Percentiles rank a stretch among this genome's conserved stretches.
Conservation (phyloP, 1,140 invertebrate genomes). For the Lamellibrachia luymesi region DNA sequence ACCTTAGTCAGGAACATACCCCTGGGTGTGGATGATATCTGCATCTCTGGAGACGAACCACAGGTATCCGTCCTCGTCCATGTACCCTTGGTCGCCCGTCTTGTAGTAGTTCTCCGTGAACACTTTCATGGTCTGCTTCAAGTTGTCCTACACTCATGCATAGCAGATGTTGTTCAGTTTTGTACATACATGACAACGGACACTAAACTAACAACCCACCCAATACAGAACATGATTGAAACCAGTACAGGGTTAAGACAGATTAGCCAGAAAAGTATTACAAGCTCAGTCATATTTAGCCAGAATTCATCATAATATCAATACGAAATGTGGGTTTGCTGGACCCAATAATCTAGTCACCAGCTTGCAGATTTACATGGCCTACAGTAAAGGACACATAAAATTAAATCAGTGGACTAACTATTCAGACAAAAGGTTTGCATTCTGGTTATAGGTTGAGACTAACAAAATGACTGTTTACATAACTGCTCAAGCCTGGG, state of each 20-base stretch:
- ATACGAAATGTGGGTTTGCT: no score
- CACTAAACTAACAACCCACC: background rate
- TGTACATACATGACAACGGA: background rate
- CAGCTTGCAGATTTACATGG: no score
- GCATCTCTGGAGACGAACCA: constrained; percentile 59
- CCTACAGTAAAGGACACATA: no score
- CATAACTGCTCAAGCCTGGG: background rate
- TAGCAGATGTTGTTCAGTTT: no score
- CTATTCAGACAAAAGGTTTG: background rate
- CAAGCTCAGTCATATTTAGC: no score
- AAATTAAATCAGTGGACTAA: background rate
- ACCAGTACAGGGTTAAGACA: no score
- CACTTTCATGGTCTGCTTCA: constrained; percentile 41
- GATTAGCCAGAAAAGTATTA: no score
- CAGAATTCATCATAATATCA: no score
- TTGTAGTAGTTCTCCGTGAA: constrained; percentile 57
- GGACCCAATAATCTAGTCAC: no score
- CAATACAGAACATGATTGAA: background rate
- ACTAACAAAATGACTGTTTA: background rate
- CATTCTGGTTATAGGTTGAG: background rate
- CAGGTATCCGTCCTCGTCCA: constrained; percentile 59
- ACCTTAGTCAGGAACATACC: constrained; percentile 40
- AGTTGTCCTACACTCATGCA: constrained; percentile 43
- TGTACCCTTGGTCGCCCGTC: constrained; percentile 57
- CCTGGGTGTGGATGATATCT: constrained; percentile 60